A percentile compares a stretch with the other conserved stretches of the same genome.
Evolutionary conservation across 2,113 vertebrate genomes (phyloP).

Genomic region (Gasterosteus aculeatus): DNA sequence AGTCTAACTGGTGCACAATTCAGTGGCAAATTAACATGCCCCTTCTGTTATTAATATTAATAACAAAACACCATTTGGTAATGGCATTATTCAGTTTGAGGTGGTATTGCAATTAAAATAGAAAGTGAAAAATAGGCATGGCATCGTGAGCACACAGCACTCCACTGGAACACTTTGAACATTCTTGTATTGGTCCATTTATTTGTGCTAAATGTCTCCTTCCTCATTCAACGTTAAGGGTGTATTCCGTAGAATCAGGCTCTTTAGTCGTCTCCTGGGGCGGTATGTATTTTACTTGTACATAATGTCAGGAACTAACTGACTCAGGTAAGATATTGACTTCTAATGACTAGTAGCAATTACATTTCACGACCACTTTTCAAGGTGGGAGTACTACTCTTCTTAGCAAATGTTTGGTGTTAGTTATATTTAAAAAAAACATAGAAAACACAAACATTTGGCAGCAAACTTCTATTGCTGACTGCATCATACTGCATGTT

Average conservation of each 20-base stretch:
- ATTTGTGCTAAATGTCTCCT: constrained; percentile 4
- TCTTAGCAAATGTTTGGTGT: background rate
- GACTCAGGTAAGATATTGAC: background rate
- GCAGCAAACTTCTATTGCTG: background rate
- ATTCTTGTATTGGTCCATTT: constrained; percentile 6
- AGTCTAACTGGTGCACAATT: constrained; percentile 61
- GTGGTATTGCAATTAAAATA: constrained; percentile 60
- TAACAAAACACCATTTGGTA: constrained; percentile 62
- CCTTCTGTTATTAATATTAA: constrained; percentile 48
- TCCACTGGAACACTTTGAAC: constrained; percentile 3
- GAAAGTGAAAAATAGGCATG: constrained; percentile 17
- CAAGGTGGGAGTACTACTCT: background rate
- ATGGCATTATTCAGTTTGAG: constrained; percentile 50
- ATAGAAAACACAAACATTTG: background rate
- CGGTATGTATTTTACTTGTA: background rate
- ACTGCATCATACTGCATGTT: background rate
- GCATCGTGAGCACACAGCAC: constrained; percentile 20
- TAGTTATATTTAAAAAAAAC: background rate
- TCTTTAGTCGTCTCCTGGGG: background rate
- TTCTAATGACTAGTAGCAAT: background rate
- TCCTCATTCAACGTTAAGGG: constrained; percentile 37
- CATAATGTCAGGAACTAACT: background rate
- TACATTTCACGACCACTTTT: background rate
- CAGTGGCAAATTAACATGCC: constrained; percentile 59
- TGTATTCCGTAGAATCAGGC: constrained; percentile 27